Evolutionary conservation across 1,140 invertebrate species (phyloP), one percentile per base, ranked within the genome.

Genomic region (Fragariocoptes setiger): DNA sequence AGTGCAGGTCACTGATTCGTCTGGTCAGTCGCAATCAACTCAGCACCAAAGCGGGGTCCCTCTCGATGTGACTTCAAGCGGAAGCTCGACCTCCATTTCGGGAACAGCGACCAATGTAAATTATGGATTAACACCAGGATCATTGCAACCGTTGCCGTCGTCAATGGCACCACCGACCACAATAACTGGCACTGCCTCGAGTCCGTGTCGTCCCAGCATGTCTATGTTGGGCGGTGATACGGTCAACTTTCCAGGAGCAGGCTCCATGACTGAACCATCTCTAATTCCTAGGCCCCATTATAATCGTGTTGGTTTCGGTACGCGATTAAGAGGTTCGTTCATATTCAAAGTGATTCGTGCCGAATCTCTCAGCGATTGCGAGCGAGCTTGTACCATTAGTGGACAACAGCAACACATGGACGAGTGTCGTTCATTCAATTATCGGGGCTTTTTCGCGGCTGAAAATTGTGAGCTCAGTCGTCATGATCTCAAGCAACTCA

Each of bases 391-490:
- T 53, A 65, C 70, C 14, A 8, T 31, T 8, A n/a, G 8, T 8
- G 25, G 25, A 31, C 8, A 31, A 8, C 8, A 31, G 8, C 25
- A 31, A 31, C 25, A 31, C 8, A n/a, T n/a, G n/a, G 25, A 31
- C n/a, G 74, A 78, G 51, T 83, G 78, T 50, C 61, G 71, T 50
- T 74, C 76, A 13, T 82, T 82, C 57, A 83, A 82, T 37, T 51
- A 44, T 15, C 44, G 50, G 14, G 37, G 46, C n/a, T 49, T 46
- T 19, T 51, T 51, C 36, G 46, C 51, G 25, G 44, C 48, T 2
- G 76, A 80, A 46, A 85, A 85, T 52, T 85, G 78, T 52, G 78
- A 85, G 54, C 58, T 85, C 1, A 80, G 74, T 50, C 76, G 82
- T 49, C 65, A 76, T 39, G 76, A 80, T 52, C 72, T 74, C 1